Conservation (phyloP, 2,888 invertebrate genomes). For the Hypomecis atomaria region DNA sequence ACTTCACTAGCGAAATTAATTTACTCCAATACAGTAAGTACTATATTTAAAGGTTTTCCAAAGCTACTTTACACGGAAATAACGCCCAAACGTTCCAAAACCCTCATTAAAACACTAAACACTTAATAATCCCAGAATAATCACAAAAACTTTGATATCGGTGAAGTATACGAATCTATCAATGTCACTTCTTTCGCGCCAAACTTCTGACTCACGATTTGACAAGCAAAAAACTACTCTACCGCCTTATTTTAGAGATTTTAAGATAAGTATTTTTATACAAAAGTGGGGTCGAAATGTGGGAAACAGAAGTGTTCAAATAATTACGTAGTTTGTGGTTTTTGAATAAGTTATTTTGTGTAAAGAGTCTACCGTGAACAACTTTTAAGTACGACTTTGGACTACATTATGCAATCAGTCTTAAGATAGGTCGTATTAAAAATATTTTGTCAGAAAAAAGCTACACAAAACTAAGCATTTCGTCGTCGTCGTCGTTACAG, state of each 20-base stretch:
- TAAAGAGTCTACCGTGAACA: constrained; percentile 70
- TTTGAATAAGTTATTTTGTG: constrained; percentile 69
- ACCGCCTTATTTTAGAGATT: constrained; percentile 35
- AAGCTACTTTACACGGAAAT: not conserved
- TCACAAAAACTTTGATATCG: constrained; percentile 40
- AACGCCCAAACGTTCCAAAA: constrained; percentile 6
- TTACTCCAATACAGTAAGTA: too few species aligned
- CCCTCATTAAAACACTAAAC: constrained; percentile 30
- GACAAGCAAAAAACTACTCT: constrained; percentile 42
- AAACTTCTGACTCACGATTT: constrained; percentile 32
- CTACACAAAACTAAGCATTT: too few species aligned
- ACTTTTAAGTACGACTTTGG: constrained; percentile 63
- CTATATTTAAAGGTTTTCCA: too few species aligned
- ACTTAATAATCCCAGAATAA: constrained; percentile 17
- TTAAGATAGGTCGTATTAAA: not conserved
- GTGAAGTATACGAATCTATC: constrained; percentile 65
- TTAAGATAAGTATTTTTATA: constrained; percentile 37
- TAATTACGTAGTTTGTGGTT: constrained; percentile 65
- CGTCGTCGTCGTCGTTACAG: too few species aligned
- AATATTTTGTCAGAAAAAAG: too few species aligned
- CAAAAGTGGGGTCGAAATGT: constrained; percentile 59
- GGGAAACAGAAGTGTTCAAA: constrained; percentile 71
- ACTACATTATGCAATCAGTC: constrained; percentile 50
- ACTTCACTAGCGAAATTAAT: too few species aligned
- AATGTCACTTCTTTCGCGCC: constrained; percentile 60